Conservation (phyloP, 1,140 invertebrate genomes). For the Euschistus heros region DNA sequence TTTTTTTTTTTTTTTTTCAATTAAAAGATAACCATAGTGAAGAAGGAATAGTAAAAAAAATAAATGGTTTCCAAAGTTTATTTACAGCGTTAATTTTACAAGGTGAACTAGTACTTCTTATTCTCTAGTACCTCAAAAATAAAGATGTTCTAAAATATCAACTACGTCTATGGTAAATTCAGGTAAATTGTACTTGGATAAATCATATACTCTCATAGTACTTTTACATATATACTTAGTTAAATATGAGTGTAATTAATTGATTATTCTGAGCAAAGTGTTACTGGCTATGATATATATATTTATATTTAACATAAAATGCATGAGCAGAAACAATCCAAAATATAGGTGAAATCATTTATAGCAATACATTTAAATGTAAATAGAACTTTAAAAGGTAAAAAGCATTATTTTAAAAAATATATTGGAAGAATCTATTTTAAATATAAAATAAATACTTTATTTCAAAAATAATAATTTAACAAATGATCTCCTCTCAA, state of each 20-base stretch:
- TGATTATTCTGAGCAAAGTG: constrained; percentile 8
- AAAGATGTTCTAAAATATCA: background rate
- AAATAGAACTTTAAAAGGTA: too few species aligned
- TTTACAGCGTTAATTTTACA: constrained; percentile 9
- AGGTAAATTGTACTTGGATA: constrained; percentile 8
- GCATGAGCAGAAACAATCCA: too few species aligned
- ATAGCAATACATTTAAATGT: too few species aligned
- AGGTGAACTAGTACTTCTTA: background rate
- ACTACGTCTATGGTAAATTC: constrained; percentile 3
- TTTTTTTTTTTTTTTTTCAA: too few species aligned
- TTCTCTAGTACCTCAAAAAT: constrained; percentile 1
- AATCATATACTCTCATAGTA: background rate
- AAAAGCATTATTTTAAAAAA: too few species aligned
- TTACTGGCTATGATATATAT: background rate
- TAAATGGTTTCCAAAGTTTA: background rate
- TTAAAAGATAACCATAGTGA: too few species aligned
- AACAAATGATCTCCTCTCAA: too few species aligned
- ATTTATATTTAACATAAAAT: background rate
- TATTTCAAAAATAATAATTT: too few species aligned
- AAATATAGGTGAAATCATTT: too few species aligned
- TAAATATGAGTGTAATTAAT: background rate
- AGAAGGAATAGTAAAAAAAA: too few species aligned
- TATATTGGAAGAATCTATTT: too few species aligned
- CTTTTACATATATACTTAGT: background rate
- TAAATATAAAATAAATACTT: too few species aligned